Evolutionary conservation across 2,888 invertebrate genomes (phyloP), one percentile per base, ranked within the genome.

Genomic region (Caradrina clavipalpis): DNA sequence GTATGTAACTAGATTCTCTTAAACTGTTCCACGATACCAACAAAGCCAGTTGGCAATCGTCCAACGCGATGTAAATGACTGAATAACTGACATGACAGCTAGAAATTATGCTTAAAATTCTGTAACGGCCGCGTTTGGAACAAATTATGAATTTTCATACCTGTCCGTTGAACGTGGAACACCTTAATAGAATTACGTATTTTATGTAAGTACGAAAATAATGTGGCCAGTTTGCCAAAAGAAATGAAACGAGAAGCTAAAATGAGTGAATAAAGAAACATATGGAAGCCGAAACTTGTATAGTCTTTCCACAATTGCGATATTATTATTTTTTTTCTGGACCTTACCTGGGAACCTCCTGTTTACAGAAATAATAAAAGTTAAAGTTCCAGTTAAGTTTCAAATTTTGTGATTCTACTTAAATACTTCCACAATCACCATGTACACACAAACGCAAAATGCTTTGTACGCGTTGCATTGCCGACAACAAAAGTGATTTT

Each of bases 21-120:
- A 53, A 63, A 45, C 15, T 39, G 65, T 76, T 82, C 72, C 57
- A 22, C 53, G 67, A 69, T 63, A 64, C 51, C 49, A 61, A 70
- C 63, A 63, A 63, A 53, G 54, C 54, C 47, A 53, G 60, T 82
- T 84, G 83, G 83, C 80, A 69, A 45, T 22, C 0, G 21, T 58
- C 82, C 84, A 84, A 59, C 31, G 35, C 26, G 56, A 64, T 75
- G 68, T 80, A 70, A 73, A 80, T 61, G 69, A 66, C 64, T 65
- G 63, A 76, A 69, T 68, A 64, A 76, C 69, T 69, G 69, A 69
- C 64, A 76, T 64, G 62, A 61, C 59, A 45, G 50, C 51, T 56
- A 26, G 22, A 62, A 62, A 62, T 65, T 76, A 58, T 61, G 57
- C 54, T 47, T 39, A 63, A 35, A 58, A 59, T 47, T 69, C 15